Conservation (phyloP, 23 tunicate species). For the Diplosoma virens region DNA sequence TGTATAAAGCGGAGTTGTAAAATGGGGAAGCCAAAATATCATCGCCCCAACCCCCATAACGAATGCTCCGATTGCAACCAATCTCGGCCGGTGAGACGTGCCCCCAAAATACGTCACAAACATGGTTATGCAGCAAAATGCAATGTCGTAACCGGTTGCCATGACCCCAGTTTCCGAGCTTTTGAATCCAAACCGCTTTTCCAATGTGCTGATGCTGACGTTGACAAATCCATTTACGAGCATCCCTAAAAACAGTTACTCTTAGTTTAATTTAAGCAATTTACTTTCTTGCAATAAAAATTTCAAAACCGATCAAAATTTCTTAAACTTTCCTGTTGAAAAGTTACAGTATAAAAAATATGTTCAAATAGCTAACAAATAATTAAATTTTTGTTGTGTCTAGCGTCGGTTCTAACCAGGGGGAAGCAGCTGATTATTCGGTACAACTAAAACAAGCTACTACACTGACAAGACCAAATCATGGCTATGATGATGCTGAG, state of each 20-base stretch:
- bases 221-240: constrained; percentile 95
- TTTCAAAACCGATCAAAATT: too few relatives aligned
- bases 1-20: constrained; percentile 62
- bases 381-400: too few relatives aligned
- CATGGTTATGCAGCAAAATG: constrained; percentile 69
- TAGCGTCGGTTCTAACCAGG: too few relatives aligned
- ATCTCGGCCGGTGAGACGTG: constrained; percentile 62
- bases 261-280: too few relatives aligned
- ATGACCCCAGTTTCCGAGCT: constrained; percentile 91
- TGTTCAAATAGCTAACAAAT: too few relatives aligned
- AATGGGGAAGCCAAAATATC: constrained; percentile 80
- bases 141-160: constrained; percentile 91
- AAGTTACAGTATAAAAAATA: too few relatives aligned
- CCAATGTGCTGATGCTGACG: constrained; percentile 86
- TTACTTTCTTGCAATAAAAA: too few relatives aligned
- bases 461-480: too few relatives aligned
- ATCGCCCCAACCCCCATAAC: constrained; percentile 71
- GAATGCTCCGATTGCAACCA: constrained; percentile 57
- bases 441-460: too few relatives aligned
- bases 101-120: constrained; percentile 86
- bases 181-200: constrained; percentile 80
- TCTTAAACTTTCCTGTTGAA: too few relatives aligned
- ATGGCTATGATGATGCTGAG: too few relatives aligned
- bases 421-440: too few relatives aligned
- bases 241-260: constrained; percentile 62